A percentile compares a stretch with the other conserved stretches of the same genome.
Evolutionary conservation across 2,888 invertebrate genomes (phyloP).

Genomic region (Octodonta nipae): DNA sequence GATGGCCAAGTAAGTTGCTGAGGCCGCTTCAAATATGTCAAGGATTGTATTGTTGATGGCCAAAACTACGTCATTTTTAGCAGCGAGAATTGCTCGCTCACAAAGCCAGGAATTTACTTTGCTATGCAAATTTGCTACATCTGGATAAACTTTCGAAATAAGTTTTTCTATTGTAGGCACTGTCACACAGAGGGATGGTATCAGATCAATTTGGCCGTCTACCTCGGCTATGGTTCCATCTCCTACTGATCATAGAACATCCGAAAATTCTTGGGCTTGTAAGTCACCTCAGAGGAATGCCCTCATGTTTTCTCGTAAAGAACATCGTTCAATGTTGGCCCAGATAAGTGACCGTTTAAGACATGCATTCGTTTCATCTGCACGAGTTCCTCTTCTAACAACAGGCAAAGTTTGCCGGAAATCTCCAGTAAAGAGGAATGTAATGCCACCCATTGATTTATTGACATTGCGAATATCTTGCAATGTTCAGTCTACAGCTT

Average conservation of each 20-base stretch:
- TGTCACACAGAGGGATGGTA: background rate
- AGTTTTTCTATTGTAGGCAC: background rate
- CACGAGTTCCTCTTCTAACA: conserved; percentile 7
- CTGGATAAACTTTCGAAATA: background rate
- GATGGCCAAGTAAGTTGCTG: background rate
- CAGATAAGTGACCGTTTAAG: conserved; percentile 3
- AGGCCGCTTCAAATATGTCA: background rate
- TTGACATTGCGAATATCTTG: conserved; percentile 1
- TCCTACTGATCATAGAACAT: background rate
- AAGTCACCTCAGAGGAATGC: background rate
- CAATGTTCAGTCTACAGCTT: conserved; percentile 3
- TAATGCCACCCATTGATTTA: conserved; percentile 6
- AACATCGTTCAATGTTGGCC: background rate
- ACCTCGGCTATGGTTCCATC: background rate
- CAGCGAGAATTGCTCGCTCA: background rate
- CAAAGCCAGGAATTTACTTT: background rate
- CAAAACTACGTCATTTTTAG: background rate
- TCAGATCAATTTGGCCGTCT: background rate
- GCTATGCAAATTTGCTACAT: background rate
- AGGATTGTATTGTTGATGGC: background rate
- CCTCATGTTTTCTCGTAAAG: background rate
- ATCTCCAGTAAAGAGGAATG: conserved; percentile 8
- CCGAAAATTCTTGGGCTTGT: background rate
- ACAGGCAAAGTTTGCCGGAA: conserved; percentile 10
- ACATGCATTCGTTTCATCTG: conserved; percentile 7